phyloP scores from a whole-genome alignment of 1,140 invertebrate species.

The Calosoma granatense region DNA sequence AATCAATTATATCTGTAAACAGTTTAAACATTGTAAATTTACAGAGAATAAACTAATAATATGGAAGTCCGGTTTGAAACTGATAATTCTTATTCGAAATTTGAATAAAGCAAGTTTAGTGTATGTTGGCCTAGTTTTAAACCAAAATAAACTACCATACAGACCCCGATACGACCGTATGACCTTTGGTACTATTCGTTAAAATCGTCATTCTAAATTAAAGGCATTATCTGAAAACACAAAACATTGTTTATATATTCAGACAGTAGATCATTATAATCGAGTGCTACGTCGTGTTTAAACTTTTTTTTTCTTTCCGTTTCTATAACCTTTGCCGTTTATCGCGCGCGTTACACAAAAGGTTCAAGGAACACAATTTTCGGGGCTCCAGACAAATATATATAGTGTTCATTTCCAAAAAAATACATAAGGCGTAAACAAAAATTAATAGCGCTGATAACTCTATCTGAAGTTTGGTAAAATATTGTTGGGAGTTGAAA shows the following conservation, averaged over 20 bases:
- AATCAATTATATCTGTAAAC: no score
- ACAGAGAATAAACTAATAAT: no score
- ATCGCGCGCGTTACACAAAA: not conserved
- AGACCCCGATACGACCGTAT: not conserved
- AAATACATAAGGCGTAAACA: not conserved
- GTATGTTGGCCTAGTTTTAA: no score
- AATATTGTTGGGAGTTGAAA: no score
- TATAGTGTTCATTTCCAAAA: not conserved
- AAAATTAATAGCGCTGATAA: not conserved
- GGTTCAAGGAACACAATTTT: constrained; percentile 4
- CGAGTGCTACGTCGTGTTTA: not conserved
- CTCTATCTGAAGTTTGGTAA: no score
- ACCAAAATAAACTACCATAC: no score
- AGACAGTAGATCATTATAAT: not conserved
- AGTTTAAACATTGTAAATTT: no score
- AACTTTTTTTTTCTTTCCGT: not conserved
- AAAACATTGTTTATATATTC: not conserved
- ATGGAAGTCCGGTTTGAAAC: no score
- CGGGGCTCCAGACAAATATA: not conserved
- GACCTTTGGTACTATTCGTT: not conserved
- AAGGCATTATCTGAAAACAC: not conserved
- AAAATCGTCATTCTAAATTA: not conserved
- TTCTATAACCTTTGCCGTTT: not conserved
- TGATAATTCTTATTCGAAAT: no score
- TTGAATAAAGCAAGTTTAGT: no score